Evolutionary conservation across 2,888 invertebrate species (phyloP), one percentile per base, ranked within the genome.

Genomic region (Leptothorax acervorum): DNA sequence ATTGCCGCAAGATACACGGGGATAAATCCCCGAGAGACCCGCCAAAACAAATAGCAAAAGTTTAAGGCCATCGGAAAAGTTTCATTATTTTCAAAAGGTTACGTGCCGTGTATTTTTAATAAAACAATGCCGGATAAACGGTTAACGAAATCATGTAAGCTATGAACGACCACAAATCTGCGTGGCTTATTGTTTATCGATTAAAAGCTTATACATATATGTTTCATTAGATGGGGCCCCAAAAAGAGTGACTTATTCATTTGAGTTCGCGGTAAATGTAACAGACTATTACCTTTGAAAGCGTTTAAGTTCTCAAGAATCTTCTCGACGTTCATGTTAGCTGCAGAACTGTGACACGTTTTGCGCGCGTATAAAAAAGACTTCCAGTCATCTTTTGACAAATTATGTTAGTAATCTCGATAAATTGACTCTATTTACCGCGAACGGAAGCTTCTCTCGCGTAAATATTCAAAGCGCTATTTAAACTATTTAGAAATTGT

Each of bases 21-120:
- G 53, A 66, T 62, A 62, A 70, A n/a, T 5, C 57, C n/a, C 39
- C 68, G 57, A n/a, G 66, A 66, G 82, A 57, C 62, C 42, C 65
- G 70, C 60, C 82, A 89, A 89, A 89, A 89, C 87, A 83, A 89
- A 83, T 82, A 89, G 63, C 63, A 81, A 87, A 89, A 89, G 82
- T 89, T 89, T 70, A n/a, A 78, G 86, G 76, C 63, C 75, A 76
- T 78, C 76, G 70, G 31, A 18, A 76, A 88, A 89, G 83, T 89
- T 89, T 86, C 87, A 89, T 89, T 89, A 89, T 87, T 89, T 89
- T 85, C 83, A 66, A 84, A 82, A 83, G 78, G 65, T 76, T 57
- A 70, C 87, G 87, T 78, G 89, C 74, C 71, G 66, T 71, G 85
- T 89, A 85, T 85, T 84, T 88, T 81, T 87, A 86, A 86, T 87